Percentiles rank a stretch among this genome's conserved stretches.
These are phyloP conservation scores for Macrocentrus cingulum DNA, from an alignment of 1,140 invertebrate genomes.

Conservation along the genomic window DNA sequence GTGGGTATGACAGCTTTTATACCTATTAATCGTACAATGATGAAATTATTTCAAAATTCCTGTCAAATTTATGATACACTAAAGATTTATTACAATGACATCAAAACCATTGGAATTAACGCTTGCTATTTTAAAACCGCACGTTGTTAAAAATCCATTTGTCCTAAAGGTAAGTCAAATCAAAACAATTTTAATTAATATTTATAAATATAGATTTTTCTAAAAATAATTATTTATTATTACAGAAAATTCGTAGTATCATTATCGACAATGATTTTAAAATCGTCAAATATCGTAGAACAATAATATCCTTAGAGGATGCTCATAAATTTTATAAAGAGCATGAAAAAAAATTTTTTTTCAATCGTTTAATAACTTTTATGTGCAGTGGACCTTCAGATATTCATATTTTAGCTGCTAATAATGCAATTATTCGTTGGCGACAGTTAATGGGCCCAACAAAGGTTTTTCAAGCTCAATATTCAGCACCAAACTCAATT, in stretches of 20 bases:
- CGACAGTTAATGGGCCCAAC: slow-evolving; percentile 84
- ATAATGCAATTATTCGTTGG: slow-evolving; percentile 80
- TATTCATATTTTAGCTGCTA: slow-evolving; percentile 73
- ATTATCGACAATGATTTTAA: slow-evolving; percentile 75
- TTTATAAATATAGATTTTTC: slow-evolving; percentile 6
- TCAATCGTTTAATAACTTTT: slow-evolving; percentile 80
- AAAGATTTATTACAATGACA: no score
- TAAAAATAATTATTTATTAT: slow-evolving; percentile 25
- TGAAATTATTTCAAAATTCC: no score
- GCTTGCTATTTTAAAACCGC: slow-evolving; percentile 75
- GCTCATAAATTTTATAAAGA: slow-evolving; percentile 82
- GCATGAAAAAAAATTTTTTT: slow-evolving; percentile 86
- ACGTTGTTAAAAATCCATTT: slow-evolving; percentile 69
- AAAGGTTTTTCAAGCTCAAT: slow-evolving; percentile 79
- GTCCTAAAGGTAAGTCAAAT: slow-evolving; percentile 59
- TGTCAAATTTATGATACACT: no score
- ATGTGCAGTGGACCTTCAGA: slow-evolving; percentile 85
- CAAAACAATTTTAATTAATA: slow-evolving; percentile 16
- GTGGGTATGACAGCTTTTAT: no score
- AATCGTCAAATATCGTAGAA: slow-evolving; percentile 70
- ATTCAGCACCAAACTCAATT: slow-evolving; percentile 73
- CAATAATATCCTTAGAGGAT: slow-evolving; percentile 64
- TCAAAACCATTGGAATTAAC: slow-evolving; percentile 60
- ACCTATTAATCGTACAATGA: no score
- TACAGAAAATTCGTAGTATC: slow-evolving; percentile 66